Evolutionary conservation across 2,113 vertebrate species (phyloP).

Genomic region (Cynocephalus volans): DNA sequence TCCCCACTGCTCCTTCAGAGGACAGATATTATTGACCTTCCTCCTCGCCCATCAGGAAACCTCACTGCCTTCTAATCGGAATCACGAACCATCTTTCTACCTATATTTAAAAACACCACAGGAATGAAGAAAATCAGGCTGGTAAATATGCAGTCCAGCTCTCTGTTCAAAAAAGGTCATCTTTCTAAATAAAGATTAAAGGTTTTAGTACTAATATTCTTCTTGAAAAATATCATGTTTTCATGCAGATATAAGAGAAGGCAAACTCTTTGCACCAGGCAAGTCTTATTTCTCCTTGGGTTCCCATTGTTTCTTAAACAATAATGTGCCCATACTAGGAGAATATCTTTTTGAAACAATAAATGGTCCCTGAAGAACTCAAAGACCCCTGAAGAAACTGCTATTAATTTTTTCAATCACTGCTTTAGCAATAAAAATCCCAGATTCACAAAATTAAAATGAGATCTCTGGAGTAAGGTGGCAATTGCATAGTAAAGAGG

Average conservation of each 20-base stretch:
- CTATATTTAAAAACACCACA: neutral
- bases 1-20: neutral
- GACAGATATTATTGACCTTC: neutral
- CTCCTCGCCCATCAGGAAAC: neutral
- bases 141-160: slow-evolving; percentile 7
- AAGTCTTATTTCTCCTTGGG: neutral
- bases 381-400: slow-evolving; percentile 44
- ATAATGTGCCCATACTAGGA: neutral
- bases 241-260: neutral
- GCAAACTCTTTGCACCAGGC: neutral
- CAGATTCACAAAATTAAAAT: slow-evolving; percentile 62
- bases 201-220: slow-evolving; percentile 25
- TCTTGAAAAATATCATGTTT: neutral
- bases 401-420: slow-evolving; percentile 54
- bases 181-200: slow-evolving; percentile 52
- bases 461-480: neutral
- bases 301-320: slow-evolving; percentile 44
- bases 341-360: slow-evolving; percentile 49
- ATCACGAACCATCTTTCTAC: neutral
- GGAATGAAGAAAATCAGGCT: neutral
- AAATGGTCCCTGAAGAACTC: slow-evolving; percentile 42
- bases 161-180: slow-evolving; percentile 38
- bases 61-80: neutral
- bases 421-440: slow-evolving; percentile 28
- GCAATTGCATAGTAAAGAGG: neutral